Evolutionary conservation across 2,888 invertebrate genomes (phyloP).

Genomic region (Epiblema foenella): DNA sequence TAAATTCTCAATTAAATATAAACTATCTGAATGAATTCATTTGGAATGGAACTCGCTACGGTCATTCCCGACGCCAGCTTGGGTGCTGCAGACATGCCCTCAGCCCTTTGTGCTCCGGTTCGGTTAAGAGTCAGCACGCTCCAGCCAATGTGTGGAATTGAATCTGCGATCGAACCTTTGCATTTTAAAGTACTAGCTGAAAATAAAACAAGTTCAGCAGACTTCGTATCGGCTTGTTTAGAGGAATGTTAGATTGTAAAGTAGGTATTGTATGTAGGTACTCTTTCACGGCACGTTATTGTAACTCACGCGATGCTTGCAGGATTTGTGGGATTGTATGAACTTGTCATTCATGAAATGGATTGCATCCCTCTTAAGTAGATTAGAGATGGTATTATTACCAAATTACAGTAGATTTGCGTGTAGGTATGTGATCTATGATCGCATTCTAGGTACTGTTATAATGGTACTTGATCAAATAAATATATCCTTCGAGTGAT

Average conservation of each 20-base stretch:
- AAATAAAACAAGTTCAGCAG: slow-evolving; percentile 28
- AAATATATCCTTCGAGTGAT: too few species aligned
- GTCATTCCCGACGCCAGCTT: slow-evolving; percentile 5
- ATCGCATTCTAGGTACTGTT: too few species aligned
- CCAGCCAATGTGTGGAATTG: slow-evolving; percentile 42
- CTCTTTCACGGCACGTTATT: background rate
- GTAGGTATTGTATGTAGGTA: background rate
- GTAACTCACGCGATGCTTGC: background rate
- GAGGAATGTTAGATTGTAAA: slow-evolving; percentile 16
- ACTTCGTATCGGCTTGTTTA: slow-evolving; percentile 23
- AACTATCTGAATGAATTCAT: background rate
- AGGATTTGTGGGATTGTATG: background rate
- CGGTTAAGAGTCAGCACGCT: slow-evolving; percentile 42
- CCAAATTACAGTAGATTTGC: background rate
- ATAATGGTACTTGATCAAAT: too few species aligned
- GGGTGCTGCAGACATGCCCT: slow-evolving; percentile 29
- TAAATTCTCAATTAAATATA: too few species aligned
- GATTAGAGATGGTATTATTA: background rate
- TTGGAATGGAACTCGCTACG: background rate
- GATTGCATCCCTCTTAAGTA: background rate
- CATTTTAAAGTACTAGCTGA: slow-evolving; percentile 38
- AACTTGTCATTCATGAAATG: background rate
- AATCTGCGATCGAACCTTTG: slow-evolving; percentile 43
- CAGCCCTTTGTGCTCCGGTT: slow-evolving; percentile 38
- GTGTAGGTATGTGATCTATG: too few species aligned